Base-by-base conservation (phyloP, 2,797 vertebrate species). In the Gila robusta region DNA sequence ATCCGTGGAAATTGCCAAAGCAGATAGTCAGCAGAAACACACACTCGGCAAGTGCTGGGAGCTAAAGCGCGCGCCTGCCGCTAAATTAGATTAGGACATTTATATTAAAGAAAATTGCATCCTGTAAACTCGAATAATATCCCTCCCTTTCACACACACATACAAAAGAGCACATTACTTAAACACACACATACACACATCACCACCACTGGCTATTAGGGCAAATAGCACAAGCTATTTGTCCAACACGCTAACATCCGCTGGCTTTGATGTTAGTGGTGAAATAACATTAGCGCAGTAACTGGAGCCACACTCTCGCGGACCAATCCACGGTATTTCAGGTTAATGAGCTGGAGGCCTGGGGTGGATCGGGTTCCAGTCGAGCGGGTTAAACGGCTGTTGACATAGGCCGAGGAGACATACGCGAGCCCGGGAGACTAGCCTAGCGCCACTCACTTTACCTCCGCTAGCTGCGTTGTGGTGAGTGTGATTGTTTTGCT, bases 71-170 rank as follows among this genome's bases (percentile, higher is more conserved):
- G 95, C 94, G 96, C 94, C 86, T 92, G 96, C 95, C 94, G 94
- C 96, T 96, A 97, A 97, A 97, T 97, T 97, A 95, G 96, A 97
- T 98, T 97, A 97, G 95, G 96, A 96, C 95, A 95, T 96, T 96
- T 97, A 96, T 97, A 97, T 96, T 96, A 97, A 97, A 95, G 96
- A 93, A 97, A 97, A 97, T 96, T 97, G 96, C 96, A 97, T 97
- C 96, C 96, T 97, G 96, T 96, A 97, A 97, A 97, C 95, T 95
- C 95, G 95, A 97, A 97, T 97, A 96, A 95, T 95, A 96, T 94
- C 90, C 89, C 82, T 81, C 71, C 86, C 81, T 84, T 59, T 89
- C 83, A 62, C 70, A 87, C 84, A 86, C 76, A 69, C 66, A 82
- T 44, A 88, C 79, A 37, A 77, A 70, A 67, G 79, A 76, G 59